Conservation (phyloP, 2,888 invertebrate genomes). For the Macrophya annulata region DNA sequence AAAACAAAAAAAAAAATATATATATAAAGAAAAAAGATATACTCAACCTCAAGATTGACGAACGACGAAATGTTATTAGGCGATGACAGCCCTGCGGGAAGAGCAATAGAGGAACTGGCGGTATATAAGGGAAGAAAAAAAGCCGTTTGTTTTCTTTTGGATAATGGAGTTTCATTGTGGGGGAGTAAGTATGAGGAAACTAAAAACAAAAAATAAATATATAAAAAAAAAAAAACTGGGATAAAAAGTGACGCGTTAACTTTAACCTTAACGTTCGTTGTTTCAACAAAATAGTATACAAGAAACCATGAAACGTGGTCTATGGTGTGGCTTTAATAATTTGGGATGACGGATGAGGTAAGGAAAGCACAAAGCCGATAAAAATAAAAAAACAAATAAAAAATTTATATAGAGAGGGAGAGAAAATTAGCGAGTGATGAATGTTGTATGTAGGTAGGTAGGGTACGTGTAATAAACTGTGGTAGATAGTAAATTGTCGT, state of each 20-base stretch:
- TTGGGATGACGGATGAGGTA: neutral
- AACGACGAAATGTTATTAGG: slow-evolving; percentile 14
- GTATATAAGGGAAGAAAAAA: neutral
- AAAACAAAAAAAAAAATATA: neutral
- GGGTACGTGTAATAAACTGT: neutral
- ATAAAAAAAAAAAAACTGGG: neutral
- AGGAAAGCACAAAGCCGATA: neutral
- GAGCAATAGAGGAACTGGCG: neutral
- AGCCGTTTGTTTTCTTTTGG: slow-evolving; percentile 1
- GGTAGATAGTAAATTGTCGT: slow-evolving; percentile 11
- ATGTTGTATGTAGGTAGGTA: neutral
- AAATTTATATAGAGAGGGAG: neutral
- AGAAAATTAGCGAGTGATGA: neutral
- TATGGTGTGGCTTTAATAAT: neutral
- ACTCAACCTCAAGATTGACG: neutral
- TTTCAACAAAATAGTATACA: neutral
- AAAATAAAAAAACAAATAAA: neutral
- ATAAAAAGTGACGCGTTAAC: too few relatives aligned
- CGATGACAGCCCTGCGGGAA: neutral
- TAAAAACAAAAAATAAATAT: neutral
- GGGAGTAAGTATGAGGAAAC: neutral
- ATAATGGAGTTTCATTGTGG: slow-evolving; percentile 23
- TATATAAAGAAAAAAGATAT: too few relatives aligned
- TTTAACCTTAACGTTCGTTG: too few relatives aligned
- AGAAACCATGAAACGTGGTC: neutral